Percentiles rank a stretch among this genome's conserved stretches.
These are phyloP conservation scores for Noctua janthe DNA, from an alignment of 2,888 invertebrate genomes.

Conservation along the genomic window DNA sequence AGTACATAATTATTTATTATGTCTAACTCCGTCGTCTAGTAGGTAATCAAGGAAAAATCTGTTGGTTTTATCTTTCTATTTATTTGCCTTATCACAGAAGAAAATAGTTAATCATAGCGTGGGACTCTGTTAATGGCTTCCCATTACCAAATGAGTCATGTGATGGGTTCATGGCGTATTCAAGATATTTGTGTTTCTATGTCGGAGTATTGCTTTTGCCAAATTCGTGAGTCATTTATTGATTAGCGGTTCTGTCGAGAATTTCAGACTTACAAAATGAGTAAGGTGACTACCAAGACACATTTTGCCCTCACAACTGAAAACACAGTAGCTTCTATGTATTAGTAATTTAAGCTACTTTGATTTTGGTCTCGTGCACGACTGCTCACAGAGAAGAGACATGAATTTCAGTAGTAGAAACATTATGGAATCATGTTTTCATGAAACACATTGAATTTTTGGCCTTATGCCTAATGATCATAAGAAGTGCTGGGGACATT, in stretches of 20 bases:
- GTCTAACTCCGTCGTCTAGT: neutral
- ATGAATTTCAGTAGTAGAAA: neutral
- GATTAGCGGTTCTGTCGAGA: slow-evolving; percentile 8
- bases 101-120: slow-evolving; percentile 37
- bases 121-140: slow-evolving; percentile 45
- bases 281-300: neutral
- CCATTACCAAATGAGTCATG: slow-evolving; percentile 48
- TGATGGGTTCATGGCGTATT: slow-evolving; percentile 16
- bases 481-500: neutral
- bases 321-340: neutral
- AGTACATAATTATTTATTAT: neutral
- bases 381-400: neutral
- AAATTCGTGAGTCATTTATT: slow-evolving; percentile 24
- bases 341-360: neutral
- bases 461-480: neutral
- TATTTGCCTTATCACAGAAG: slow-evolving; percentile 33
- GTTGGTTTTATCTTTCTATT: slow-evolving; percentile 19
- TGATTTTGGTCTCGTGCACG: neutral
- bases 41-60: slow-evolving; percentile 26
- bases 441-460: neutral
- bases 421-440: neutral
- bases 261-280: neutral
- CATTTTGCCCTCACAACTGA: neutral
- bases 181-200: slow-evolving; percentile 25
- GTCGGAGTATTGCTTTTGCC: neutral